Conservation (phyloP, 2,113 vertebrate species). For the Colinus virginianus region DNA sequence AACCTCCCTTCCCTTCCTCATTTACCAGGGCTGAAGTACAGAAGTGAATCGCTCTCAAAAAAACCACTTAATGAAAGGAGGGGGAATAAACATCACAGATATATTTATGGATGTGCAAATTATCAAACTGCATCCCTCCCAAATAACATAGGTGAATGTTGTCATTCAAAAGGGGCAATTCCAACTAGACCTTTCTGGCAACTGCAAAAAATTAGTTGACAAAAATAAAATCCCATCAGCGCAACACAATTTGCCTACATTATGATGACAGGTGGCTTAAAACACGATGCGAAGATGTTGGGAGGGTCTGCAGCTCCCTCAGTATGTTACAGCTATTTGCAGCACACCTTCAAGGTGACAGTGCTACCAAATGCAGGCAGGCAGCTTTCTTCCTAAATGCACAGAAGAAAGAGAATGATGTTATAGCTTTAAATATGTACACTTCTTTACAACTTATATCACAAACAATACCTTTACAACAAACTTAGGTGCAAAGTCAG, state of each 20-base stretch:
- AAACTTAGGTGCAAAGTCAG: background rate
- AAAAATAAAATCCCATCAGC: background rate
- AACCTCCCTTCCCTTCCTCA: background rate
- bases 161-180: background rate
- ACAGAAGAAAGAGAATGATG: background rate
- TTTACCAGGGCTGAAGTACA: background rate
- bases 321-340: background rate
- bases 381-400: background rate
- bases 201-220: background rate
- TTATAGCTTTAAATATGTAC: background rate
- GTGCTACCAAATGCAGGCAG: background rate
- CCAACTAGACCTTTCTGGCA: background rate
- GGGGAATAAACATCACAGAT: background rate
- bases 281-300: background rate
- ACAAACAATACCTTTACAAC: background rate
- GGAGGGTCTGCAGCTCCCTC: background rate
- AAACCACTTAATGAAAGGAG: background rate
- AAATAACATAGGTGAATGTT: background rate
- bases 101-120: background rate
- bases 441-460: background rate
- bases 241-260: background rate
- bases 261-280: background rate
- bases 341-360: background rate
- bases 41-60: background rate
- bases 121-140: background rate